phyloP scores from a whole-genome alignment of 1,140 invertebrate genomes.

The Saccostrea glomerata region DNA sequence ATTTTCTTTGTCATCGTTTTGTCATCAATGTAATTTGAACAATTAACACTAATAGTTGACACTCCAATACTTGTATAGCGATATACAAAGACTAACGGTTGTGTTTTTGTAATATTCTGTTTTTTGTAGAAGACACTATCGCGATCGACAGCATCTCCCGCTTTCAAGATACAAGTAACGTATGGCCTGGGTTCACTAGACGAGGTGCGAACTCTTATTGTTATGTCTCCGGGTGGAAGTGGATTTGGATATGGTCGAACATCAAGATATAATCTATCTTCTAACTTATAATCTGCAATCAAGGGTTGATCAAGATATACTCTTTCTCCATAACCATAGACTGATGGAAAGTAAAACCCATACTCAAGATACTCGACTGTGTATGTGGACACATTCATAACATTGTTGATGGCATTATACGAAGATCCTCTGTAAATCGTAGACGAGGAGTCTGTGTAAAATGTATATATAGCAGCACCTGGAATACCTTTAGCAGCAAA shows the following conservation, averaged over 20 bases:
- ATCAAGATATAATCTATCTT: background rate
- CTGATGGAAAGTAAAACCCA: background rate
- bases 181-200: background rate
- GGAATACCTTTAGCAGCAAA: background rate
- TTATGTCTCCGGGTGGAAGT: background rate
- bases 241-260: background rate
- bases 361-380: background rate
- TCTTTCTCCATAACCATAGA: background rate
- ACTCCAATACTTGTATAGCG: background rate
- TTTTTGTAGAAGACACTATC: background rate
- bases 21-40: background rate
- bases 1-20: background rate
- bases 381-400: background rate
- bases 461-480: background rate
- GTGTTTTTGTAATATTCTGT: background rate
- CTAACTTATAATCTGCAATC: background rate
- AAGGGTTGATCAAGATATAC: background rate
- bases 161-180: background rate
- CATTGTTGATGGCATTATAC: background rate
- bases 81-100: background rate
- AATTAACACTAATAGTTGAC: background rate
- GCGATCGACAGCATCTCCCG: constrained; percentile 5
- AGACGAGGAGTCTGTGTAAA: background rate
- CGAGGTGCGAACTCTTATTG: background rate
- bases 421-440: no score